Evolutionary conservation across 2,888 invertebrate genomes (phyloP), one percentile per base, ranked within the genome.

Genomic region (Metellina segmentata): DNA sequence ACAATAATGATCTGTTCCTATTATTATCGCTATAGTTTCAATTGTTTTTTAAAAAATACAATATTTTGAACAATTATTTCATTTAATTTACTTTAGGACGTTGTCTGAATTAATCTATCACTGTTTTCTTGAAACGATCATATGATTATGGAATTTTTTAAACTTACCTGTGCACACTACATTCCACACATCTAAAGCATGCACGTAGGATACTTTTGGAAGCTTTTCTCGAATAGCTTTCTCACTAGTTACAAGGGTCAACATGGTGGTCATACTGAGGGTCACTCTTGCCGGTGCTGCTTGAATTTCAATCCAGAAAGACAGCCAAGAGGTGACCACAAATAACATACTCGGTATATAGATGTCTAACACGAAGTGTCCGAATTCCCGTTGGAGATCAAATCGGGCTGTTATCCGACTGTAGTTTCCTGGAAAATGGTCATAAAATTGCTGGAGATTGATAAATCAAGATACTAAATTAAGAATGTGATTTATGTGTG

Each of bases 171-270:
- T 94, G 77, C 93, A 93, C 13, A 92, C 93, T 7, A 93, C 82
- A 70, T 93, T 93, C 93, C 93, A 94, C 48, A 94, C 82, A 49
- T 94, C 94, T n/a, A 94, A 48, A 11, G 94, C 93, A 83, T 93
- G 93, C 11, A 93, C 92, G 53, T 94, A 94, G 0, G 93, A 93
- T 9, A 93, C 93, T 85, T 90, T 90, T 8, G 94, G 94, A 11
- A 94, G 74, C 69, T 94, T 93, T 34, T 94, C 94, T 74, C 94
- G 69, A 16, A 93, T 93, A 48, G 93, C 85, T 70, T 91, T 93
- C 34, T 93, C 93, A 83, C 91, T 93, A 7, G 94, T 94, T 4
- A 94, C 93, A 48, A 93, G 89, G 7, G 93, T 93, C 69, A 93
- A 77, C 93, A 93, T 93, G 16, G 93, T 93, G 16, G 93, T 93